Base-by-base conservation (phyloP, 2,888 invertebrate species). In the Troides helena region DNA sequence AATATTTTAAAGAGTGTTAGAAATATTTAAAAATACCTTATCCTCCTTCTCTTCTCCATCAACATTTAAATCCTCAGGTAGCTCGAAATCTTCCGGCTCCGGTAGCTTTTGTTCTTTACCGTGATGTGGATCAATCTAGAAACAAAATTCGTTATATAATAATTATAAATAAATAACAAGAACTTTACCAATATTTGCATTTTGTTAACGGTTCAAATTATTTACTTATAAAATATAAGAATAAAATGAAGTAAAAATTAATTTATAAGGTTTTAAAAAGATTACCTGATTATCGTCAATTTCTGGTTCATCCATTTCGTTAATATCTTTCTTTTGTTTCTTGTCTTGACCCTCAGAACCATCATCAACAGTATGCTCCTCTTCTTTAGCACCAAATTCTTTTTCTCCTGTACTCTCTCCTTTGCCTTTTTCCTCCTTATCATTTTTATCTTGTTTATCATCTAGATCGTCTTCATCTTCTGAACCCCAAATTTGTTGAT, bases 31-130 rank as follows among this genome's bases (percentile, higher is more conserved):
- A 68, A 58, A 57, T 82, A 88, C 88, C 78, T 93, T 87, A 73
- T 95, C 94, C 23, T 95, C 94, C 10, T 89, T 80, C 56, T 94
- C 81, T 93, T 95, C 75, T 90, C 95, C 96, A 79, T 98, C 97
- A 23, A 97, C 87, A 75, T 97, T 95, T 76, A 98, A 92, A 85
- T 98, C 96, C 59, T 98, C 98, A 0, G 98, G 98, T 72, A 98
- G 87, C 80, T 98, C 98, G 85, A 98, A 95, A 64, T 96, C 95
- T 85, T 98, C 97, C 0, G 97, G 96, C 80, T 98, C 97, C 0
- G 96, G 96, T 17, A 95, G 93, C 61, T 95, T 95, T 76, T 95
- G 95, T 72, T 96, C 94, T 67, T 97, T 95, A 57, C 97, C 97
- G 81, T 97, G 97, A 81, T 96, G 96, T 0, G 97, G 96, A 93